Base-by-base conservation (phyloP, 2,888 invertebrate species). In the Xestia rhomboidea region DNA sequence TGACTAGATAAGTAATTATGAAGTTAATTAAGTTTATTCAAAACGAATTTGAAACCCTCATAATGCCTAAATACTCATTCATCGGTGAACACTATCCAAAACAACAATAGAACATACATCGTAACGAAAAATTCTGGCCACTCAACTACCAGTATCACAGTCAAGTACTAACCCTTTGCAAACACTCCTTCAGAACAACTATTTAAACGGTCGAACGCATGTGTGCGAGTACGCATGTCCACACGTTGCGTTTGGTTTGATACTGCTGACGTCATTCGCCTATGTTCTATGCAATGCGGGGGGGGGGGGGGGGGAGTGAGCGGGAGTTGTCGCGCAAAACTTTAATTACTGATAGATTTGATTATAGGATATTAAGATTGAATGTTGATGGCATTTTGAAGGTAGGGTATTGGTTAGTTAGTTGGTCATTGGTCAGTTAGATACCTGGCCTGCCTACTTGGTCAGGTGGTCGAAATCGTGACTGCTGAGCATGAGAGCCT, bases 261-360 rank as follows among this genome's bases (percentile, higher is more conserved):
- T 78, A 74, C 75, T 68, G 74, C 69, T 91, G 91, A 91, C 91
- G 91, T 91, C 91, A 91, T 70, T 51, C 49, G 27, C 64, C 69
- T 63, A n/a, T 86, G 84, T 78, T 80, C 82, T 79, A 85, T 76
- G 77, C n/a, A n/a, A 74, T 68, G 76, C 51, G 71, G n/a, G 41
- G 67, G 64, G 67, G 38, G 27, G 62, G 44, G 8, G 24, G 27
- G 49, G 63, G 34, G 27, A 13, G 24, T 1, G 24, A 10, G 8
- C 46, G 60, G 73, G 60, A 6, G 34, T 57, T 34, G 69, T 30
- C n/a, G n/a, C 60, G 68, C 66, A 76, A 71, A 83, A 74, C 66
- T 81, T 82, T 79, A 68, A 78, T 82, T 79, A 49, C 30, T 66
- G 18, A 41, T 44, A 41, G 54, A 68, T 73, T 76, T 38, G 62